Evolutionary conservation across 2,888 invertebrate species (phyloP), one percentile per base, ranked within the genome.

Genomic region (Sceliomorpha sp.): DNA sequence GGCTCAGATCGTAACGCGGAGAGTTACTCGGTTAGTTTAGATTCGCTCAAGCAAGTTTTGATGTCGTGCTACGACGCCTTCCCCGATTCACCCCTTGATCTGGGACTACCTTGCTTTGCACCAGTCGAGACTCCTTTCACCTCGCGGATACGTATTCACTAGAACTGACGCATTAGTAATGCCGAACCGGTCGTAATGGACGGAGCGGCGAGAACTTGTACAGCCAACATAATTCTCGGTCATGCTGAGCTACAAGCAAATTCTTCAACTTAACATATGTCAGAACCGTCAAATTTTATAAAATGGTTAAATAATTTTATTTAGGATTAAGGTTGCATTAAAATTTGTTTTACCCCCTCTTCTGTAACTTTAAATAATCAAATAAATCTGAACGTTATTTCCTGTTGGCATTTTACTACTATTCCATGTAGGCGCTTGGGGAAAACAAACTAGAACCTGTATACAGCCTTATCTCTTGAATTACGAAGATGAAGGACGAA

Each of bases 1-100:
- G 51, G 44, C 56, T 66, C 45, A 20, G 58, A 67, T 71, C 74
- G 78, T 75, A 78, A 75, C 79, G 73, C 76, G 69, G 40, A 72
- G 80, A 81, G 83, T 83, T 82, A 83, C 79, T 83, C 79, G 81
- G 82, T 81, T 84, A 84, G 83, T 83, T 84, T 84, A 80, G 81
- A 83, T 81, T 82, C 79, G 81, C 76, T 80, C 74, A 77, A 75
- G 78, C 80, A 84, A 83, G 84, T 83, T 84, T 83, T 81, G 84
- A 82, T 84, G 81, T 81, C 79, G 77, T 76, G 74, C 77, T 74
- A 74, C 62, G 60, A 51, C 62, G 37, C 51, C 42, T 51, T 42
- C 42, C 20, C 60, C 70, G 50, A 53, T 60, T 63, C 72, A 59
- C 67, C 63, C 72, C 66, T 70, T 72, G 72, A 71, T 73, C 68